Base-by-base conservation (phyloP, 2,113 vertebrate species). In the Theristicus caerulescens region DNA sequence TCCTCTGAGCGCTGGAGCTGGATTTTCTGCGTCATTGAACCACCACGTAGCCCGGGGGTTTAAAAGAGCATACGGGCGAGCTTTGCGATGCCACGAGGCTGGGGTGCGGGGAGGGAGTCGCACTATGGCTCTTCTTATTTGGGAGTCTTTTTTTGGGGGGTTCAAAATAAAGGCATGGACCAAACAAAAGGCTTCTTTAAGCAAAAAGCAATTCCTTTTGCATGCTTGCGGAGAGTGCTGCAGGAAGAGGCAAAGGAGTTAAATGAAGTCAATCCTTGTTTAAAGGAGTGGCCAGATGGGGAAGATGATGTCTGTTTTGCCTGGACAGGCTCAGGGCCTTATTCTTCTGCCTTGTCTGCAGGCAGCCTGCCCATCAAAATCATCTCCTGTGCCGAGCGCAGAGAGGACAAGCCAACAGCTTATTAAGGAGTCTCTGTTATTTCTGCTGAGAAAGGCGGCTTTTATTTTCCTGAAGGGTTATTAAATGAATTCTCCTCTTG, bases 361-460 rank as follows among this genome's bases (percentile, higher is more conserved):
- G 93, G 93, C 84, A 97, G 78, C 36, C 62, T 91, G 86, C 91
- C 95, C 93, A 72, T 91, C 94, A 84, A 86, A 96, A 96, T 94
- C 84, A 82, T 57, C 83, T 92, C 44, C 1, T 0, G 69, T 76
- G 89, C 52, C 49, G 91, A 88, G 65, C 16, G 36, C 46, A 52
- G 54, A 57, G 70, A 89, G 70, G 54, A 85, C 1, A 29, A 94
- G 91, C 88, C 94, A 96, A 91, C 17, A 27, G 73, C 65, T 94
- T 94, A 80, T 89, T 94, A 82, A 90, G 57, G 81, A 90, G 73
- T 76, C 79, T 86, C 73, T 90, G 82, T 87, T 94, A 57, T 91
- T 97, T 94, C 88, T 92, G 81, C 81, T 54, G 88, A 94, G 88
- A 87, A 82, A 94, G 49, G 62, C 91, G 44, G 57, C 86, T 93